phyloP scores from a whole-genome alignment of 1,140 invertebrate genomes.

The Trypoxylus dichotomus region DNA sequence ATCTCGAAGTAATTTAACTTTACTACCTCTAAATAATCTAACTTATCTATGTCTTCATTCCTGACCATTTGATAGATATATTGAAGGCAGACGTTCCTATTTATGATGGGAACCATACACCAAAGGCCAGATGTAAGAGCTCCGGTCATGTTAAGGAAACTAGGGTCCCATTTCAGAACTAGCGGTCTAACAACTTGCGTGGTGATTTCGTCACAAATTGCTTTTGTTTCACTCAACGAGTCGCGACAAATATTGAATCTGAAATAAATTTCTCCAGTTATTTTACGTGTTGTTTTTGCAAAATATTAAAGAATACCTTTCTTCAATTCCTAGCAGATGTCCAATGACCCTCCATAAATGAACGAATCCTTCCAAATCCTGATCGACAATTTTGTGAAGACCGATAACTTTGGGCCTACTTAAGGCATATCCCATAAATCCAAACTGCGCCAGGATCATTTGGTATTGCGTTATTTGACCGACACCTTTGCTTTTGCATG shows the following conservation, averaged over 20 bases:
- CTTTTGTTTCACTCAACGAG: conserved; percentile 45
- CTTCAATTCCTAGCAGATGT: conserved; percentile 76
- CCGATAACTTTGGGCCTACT: conserved; percentile 67
- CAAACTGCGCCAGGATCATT: conserved; percentile 78
- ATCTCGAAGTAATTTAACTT: conserved; percentile 9
- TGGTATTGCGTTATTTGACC: conserved; percentile 68
- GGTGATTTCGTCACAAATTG: conserved; percentile 44
- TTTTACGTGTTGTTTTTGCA: too few relatives aligned
- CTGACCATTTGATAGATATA: conserved; percentile 12
- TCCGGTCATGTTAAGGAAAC: conserved; percentile 42
- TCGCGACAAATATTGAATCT: conserved; percentile 50
- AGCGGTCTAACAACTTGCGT: conserved; percentile 36
- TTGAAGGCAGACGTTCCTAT: conserved; percentile 34
- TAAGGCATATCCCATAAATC: conserved; percentile 76
- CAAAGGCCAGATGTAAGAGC: conserved; percentile 44
- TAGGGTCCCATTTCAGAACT: conserved; percentile 34
- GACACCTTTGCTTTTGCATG: conserved; percentile 55
- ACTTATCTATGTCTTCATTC: conserved; percentile 10
- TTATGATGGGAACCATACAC: conserved; percentile 44
- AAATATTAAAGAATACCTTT: conserved; percentile 57
- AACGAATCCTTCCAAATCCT: conserved; percentile 69
- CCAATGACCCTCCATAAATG: conserved; percentile 83
- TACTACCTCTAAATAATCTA: background rate
- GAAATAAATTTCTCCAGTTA: conserved; percentile 24
- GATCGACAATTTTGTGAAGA: conserved; percentile 54